Evolutionary conservation across 1,140 invertebrate species (phyloP).

Genomic region (Drosophila truncata): DNA sequence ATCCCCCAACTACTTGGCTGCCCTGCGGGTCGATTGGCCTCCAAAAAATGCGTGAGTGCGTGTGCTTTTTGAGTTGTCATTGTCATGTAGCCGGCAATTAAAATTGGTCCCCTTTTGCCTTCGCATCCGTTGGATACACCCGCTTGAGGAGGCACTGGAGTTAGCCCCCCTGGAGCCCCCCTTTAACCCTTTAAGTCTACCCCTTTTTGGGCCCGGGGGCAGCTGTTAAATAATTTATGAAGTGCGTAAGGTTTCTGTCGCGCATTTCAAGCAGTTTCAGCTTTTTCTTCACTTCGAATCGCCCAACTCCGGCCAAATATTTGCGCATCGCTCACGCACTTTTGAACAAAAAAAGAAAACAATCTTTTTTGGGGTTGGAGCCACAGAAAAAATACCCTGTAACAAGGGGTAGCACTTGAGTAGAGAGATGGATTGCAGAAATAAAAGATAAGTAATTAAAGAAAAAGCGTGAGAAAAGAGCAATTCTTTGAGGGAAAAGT

Average conservation of each 20-base stretch:
- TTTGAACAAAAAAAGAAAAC: slow-evolving; percentile 8
- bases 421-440: background rate
- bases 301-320: slow-evolving; percentile 34
- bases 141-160: background rate
- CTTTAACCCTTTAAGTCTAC: background rate
- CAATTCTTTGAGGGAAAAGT: background rate
- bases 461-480: background rate
- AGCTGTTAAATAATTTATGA: slow-evolving; percentile 81
- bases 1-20: background rate
- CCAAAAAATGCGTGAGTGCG: slow-evolving; percentile 40
- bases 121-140: slow-evolving; percentile 8
- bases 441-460: background rate
- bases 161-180: background rate
- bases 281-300: slow-evolving; percentile 20
- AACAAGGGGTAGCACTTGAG: background rate
- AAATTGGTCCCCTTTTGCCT: slow-evolving; percentile 68
- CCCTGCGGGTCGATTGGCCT: slow-evolving; percentile 20
- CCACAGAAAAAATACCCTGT: slow-evolving; percentile 10
- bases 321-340: slow-evolving; percentile 69
- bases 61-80: slow-evolving; percentile 45
- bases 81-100: slow-evolving; percentile 77
- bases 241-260: slow-evolving; percentile 74
- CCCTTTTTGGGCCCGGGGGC: slow-evolving; percentile 14
- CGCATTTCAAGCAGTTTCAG: slow-evolving; percentile 72
- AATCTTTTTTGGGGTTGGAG: slow-evolving; percentile 6